Base-by-base conservation (phyloP, 1,140 invertebrate genomes). In the Drosophila ohnishii region DNA sequence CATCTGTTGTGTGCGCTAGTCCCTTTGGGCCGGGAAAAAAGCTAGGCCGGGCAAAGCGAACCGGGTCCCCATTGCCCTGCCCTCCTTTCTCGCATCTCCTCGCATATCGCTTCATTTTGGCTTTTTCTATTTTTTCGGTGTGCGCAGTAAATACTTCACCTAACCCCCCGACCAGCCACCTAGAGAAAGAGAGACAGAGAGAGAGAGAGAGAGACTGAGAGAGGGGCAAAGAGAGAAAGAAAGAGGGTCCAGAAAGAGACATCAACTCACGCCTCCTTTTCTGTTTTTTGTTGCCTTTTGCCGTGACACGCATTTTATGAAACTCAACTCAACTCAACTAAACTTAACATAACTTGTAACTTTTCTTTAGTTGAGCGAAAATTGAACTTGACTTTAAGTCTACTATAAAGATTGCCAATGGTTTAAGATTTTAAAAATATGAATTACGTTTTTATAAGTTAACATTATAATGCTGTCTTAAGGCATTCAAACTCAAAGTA, bases 271-370 rank as follows among this genome's bases (percentile, higher is more conserved):
- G 78, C 78, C 83, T 80, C 70, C 22, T n/a, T 22, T 55, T 14
- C 7, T 13, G 19, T 13, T 30, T 64, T 56, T 45, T 42, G 60
- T 72, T 44, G 76, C 65, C 77, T 80, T 74, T 83, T 72, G 80
- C 66, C 61, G 60, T 80, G 80, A 76, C 80, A 84, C 80, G 81
- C 76, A 78, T 80, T 83, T 72, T 61, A 72, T 72, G 76, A 55
- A 53, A 51, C 67, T 62, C 40, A 65, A 42, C 28, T 48, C 10
- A 62, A 55, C 40, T 40, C 25, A 57, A 58, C 39, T 28, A 28
- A 61, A 75, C n/a, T 50, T 51, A 44, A 56, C 60, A 62, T 14
- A 47, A 45, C 44, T 73, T 51, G 4, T 8, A 16, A 65, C 44
- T 59, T 62, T 45, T 35, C 35, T 55, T 34, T 10, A 61, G 28